A percentile compares a stretch with the other conserved stretches of the same genome.
Conservation (phyloP, 2,888 invertebrate genomes). For the Hymenopus coronatus region DNA sequence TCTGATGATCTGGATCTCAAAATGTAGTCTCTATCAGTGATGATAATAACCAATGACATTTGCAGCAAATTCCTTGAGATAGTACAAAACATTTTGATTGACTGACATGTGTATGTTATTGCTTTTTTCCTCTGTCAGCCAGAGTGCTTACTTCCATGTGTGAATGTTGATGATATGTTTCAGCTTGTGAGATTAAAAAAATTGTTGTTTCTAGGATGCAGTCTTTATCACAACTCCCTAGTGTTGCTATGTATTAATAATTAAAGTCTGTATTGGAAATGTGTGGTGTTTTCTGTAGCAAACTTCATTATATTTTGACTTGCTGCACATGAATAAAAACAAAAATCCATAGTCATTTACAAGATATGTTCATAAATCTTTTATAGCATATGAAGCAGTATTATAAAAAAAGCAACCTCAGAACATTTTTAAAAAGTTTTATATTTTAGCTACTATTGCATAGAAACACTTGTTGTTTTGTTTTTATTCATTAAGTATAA, state of each 20-base stretch:
- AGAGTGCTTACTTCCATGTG: slow-evolving; percentile 23
- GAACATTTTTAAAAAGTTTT: background rate
- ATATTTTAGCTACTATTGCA: background rate
- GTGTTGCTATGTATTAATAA: slow-evolving; percentile 34
- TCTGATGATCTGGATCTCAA: slow-evolving; percentile 4
- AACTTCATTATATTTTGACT: background rate
- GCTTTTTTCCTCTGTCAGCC: slow-evolving; percentile 20
- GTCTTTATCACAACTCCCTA: slow-evolving; percentile 22
- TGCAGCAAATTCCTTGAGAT: slow-evolving; percentile 47
- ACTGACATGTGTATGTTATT: slow-evolving; percentile 28
- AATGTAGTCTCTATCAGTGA: slow-evolving; percentile 33
- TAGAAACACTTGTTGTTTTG: background rate
- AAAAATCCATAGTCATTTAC: background rate
- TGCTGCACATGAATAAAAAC: background rate
- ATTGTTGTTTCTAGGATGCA: slow-evolving; percentile 27
- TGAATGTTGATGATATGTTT: slow-evolving; percentile 25
- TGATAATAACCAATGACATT: slow-evolving; percentile 9
- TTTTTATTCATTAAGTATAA: background rate
- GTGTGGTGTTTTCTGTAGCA: background rate
- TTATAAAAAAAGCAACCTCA: background rate
- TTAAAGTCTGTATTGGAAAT: slow-evolving; percentile 28
- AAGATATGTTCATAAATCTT: background rate
- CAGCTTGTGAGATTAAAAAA: slow-evolving; percentile 20
- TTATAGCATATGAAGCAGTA: background rate
- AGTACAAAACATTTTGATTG: slow-evolving; percentile 46